phyloP scores from a whole-genome alignment of 1,140 invertebrate genomes.

The Rhynchophorus ferrugineus region DNA sequence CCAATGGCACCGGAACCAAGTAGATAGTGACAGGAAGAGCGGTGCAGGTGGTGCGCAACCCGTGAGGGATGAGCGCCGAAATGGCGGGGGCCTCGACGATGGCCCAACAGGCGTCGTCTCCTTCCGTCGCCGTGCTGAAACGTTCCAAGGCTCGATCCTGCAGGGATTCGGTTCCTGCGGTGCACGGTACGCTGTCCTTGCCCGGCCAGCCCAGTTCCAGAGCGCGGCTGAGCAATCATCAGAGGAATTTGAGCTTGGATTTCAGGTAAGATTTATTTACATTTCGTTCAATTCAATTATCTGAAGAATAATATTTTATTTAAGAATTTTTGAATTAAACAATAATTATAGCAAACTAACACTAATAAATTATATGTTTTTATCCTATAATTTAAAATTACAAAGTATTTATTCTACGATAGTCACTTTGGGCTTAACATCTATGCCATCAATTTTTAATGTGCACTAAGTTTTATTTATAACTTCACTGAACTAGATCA shows the following conservation, averaged over 20 bases:
- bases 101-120: conserved; percentile 41
- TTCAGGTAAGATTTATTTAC: conserved; percentile 52
- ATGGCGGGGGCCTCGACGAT: conserved; percentile 4
- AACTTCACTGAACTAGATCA: too few species aligned
- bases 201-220: conserved; percentile 34
- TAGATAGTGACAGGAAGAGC: not conserved
- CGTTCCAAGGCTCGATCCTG: conserved; percentile 45
- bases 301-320: too few species aligned
- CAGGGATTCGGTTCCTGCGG: conserved; percentile 43
- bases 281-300: too few species aligned
- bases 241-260: conserved; percentile 69
- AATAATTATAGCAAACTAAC: too few species aligned
- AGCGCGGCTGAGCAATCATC: conserved; percentile 60
- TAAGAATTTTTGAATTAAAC: too few species aligned
- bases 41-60: not conserved
- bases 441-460: too few species aligned
- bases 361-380: too few species aligned
- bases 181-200: conserved; percentile 45
- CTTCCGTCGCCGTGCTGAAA: conserved; percentile 39
- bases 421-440: too few species aligned
- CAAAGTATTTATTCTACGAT: too few species aligned
- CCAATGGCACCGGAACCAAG: not conserved
- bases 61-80: conserved; percentile 12
- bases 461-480: too few species aligned
- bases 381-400: too few species aligned